These are phyloP conservation scores for Mimachlamys varia DNA, from an alignment of 2,888 invertebrate genomes.

Conservation along the genomic window DNA sequence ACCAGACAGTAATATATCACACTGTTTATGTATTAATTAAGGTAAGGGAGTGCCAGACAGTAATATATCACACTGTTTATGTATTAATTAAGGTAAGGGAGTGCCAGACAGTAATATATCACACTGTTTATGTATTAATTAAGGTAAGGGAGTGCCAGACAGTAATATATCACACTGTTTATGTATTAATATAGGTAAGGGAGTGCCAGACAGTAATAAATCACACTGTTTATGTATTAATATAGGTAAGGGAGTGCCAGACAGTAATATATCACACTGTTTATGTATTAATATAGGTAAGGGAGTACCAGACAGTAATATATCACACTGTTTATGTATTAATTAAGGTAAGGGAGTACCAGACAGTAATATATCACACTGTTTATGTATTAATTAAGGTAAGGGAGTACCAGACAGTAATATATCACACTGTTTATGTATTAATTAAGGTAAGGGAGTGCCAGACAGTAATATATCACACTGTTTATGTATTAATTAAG, in stretches of 20 bases:
- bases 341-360: slow-evolving; percentile 39
- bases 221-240: background rate
- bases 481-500: background rate
- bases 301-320: slow-evolving; percentile 40
- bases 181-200: slow-evolving; percentile 22
- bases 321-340: background rate
- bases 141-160: slow-evolving; percentile 42
- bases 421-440: background rate
- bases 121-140: background rate
- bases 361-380: slow-evolving; percentile 38
- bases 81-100: slow-evolving; percentile 36
- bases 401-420: slow-evolving; percentile 40
- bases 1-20: slow-evolving; percentile 36
- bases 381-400: background rate
- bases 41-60: slow-evolving; percentile 42
- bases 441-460: slow-evolving; percentile 39
- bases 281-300: slow-evolving; percentile 7
- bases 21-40: background rate
- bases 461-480: slow-evolving; percentile 37
- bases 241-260: slow-evolving; percentile 42
- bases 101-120: slow-evolving; percentile 39
- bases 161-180: slow-evolving; percentile 25
- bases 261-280: slow-evolving; percentile 36
- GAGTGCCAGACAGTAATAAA: slow-evolving; percentile 41
- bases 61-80: background rate